Percentiles rank a stretch among this genome's conserved stretches.
These are phyloP conservation scores for Helicoverpa armigera DNA, from an alignment of 1,140 invertebrate species.

Conservation along the genomic window DNA sequence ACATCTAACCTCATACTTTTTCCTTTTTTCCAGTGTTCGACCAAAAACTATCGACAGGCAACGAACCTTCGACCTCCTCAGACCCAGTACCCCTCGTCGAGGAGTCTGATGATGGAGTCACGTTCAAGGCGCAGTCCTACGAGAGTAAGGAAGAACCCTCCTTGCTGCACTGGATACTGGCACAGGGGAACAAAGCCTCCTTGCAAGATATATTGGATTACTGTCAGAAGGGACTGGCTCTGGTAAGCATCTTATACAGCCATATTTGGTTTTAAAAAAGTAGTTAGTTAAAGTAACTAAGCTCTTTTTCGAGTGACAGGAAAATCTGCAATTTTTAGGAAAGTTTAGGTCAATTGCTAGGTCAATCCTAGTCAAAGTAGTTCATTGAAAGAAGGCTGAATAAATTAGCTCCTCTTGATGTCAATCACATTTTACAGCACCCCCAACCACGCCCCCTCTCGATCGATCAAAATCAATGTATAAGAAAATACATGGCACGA, in stretches of 20 bases:
- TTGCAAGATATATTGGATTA: slow-evolving; percentile 93
- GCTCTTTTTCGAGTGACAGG: no score
- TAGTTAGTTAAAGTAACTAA: no score
- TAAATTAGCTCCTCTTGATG: no score
- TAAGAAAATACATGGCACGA: no score
- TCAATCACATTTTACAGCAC: no score
- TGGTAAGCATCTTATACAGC: slow-evolving; percentile 69
- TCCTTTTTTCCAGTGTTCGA: slow-evolving; percentile 71
- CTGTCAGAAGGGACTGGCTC: slow-evolving; percentile 91
- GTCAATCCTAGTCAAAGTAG: no score
- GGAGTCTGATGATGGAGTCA: slow-evolving; percentile 72
- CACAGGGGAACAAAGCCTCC: slow-evolving; percentile 92
- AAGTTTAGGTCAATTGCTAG: no score
- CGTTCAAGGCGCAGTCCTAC: slow-evolving; percentile 69
- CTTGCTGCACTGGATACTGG: slow-evolving; percentile 94
- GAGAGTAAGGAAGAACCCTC: slow-evolving; percentile 85
- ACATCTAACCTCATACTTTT: not conserved
- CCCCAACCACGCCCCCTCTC: no score
- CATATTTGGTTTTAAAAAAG: not conserved
- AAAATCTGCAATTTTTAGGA: no score
- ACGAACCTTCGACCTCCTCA: slow-evolving; percentile 63
- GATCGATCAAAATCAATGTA: no score
- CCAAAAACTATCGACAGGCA: slow-evolving; percentile 69
- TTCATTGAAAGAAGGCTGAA: no score
- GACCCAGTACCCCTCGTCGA: slow-evolving; percentile 63